A percentile compares a stretch with the other conserved stretches of the same genome.
Evolutionary conservation across 1,140 invertebrate genomes (phyloP).

Genomic region (Heliconius congener): DNA sequence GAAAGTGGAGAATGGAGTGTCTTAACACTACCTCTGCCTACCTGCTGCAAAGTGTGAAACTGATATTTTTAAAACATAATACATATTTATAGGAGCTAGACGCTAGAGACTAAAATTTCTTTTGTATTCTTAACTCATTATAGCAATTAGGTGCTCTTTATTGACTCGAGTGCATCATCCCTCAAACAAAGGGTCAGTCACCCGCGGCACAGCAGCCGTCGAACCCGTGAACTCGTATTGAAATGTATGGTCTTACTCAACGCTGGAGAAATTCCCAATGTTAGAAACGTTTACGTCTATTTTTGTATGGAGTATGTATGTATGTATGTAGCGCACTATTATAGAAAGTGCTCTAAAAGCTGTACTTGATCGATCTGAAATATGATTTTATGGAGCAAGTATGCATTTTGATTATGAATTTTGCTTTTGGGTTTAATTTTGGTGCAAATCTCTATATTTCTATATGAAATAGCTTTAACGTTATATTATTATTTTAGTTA

Average conservation of each 20-base stretch:
- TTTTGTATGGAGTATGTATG: not conserved
- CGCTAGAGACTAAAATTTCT: not conserved
- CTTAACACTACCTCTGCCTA: too few relatives aligned
- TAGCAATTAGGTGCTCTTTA: constrained; percentile 1
- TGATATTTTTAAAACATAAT: too few relatives aligned
- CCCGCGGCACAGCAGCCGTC: constrained; percentile 2
- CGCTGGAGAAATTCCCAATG: constrained; percentile 1
- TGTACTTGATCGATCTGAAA: not conserved
- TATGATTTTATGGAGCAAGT: too few relatives aligned
- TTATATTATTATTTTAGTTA: too few relatives aligned
- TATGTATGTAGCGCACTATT: constrained; percentile 1
- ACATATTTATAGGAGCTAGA: not conserved
- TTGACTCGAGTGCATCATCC: constrained; percentile 11
- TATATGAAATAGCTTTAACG: too few relatives aligned
- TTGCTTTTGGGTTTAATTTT: not conserved
- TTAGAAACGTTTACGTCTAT: constrained; percentile 8
- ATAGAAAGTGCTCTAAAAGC: not conserved
- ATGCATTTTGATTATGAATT: not conserved
- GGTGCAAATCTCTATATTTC: too few relatives aligned
- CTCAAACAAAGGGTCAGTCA: constrained; percentile 1
- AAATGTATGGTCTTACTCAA: not conserved
- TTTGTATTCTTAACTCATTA: not conserved
- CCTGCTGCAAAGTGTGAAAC: too few relatives aligned
- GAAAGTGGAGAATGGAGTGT: too few relatives aligned
- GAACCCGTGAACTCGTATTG: not conserved